Base-by-base conservation (phyloP, 2,888 invertebrate genomes). In the Horisme vitalbata region DNA sequence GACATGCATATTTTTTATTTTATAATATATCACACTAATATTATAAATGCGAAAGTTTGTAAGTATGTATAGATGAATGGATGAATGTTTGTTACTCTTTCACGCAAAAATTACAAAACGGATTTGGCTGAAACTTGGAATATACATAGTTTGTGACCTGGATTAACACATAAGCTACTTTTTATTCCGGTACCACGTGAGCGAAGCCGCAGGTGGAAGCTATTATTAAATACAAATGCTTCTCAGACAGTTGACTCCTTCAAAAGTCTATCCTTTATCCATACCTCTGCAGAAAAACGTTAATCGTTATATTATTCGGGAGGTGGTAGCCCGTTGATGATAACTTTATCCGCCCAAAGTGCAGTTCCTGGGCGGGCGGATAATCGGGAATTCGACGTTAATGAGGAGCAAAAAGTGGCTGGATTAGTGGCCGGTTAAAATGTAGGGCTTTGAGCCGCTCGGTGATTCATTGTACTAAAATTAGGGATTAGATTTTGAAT, bases 351-450 rank as follows among this genome's bases (percentile, higher is more conserved):
- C 59, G 54, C 51, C 52, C 55, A 43, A 54, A 52, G 52, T 54
- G 52, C 52, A 54, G 45, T 37, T 51, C 41, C 57, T 45, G 55
- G 58, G 57, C 45, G 52, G 60, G 61, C 55, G 57, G 61, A 61
- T 69, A 69, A 77, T 74, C 65, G 59, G 54, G 61, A 63, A 62
- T 67, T 67, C 63, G 62, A 61, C 63, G 61, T 69, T 68, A 68
- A 66, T 62, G 62, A 57, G 46, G 51, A 54, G 48, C 57, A 63
- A 61, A 65, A 65, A 63, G 37, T 38, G 13, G 28, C n/a, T 4
- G 46, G 45, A 49, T 48, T 51, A 53, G 37, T 27, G 30, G 26
- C 32, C 32, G 43, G 49, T 54, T 51, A 43, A 49, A 55, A 41
- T 52, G 43, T 26, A 53, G 33, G 26, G 33, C 24, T 23, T 24